Percentiles rank a stretch among this genome's conserved stretches.
Conservation (phyloP, 92 coral and sea anemone species). For the Bergia sp. region DNA sequence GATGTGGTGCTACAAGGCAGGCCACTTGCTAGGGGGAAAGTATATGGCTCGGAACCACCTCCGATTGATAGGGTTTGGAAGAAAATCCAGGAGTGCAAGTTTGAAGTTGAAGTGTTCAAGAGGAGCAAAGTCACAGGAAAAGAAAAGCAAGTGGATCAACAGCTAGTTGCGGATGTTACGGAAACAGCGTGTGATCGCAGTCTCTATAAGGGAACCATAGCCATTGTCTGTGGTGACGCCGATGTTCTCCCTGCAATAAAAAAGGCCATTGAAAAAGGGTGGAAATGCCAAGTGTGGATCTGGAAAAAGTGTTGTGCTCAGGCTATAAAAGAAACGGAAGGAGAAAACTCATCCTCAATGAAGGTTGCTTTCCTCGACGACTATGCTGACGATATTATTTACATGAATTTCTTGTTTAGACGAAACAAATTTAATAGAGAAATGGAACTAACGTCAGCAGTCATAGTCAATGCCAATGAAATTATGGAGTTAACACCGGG, state of each 20-base stretch:
- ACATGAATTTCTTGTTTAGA: constrained; percentile 21
- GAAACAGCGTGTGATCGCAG: constrained; percentile 29
- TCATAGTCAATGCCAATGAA: constrained; percentile 22
- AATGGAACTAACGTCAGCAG: constrained; percentile 15
- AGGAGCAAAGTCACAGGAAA: constrained; percentile 22
- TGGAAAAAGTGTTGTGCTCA: constrained; percentile 41
- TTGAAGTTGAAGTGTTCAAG: constrained; percentile 8
- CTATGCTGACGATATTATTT: not conserved
- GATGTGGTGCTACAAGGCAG: constrained; percentile 45
- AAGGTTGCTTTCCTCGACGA: not conserved
- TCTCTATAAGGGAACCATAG: constrained; percentile 42
- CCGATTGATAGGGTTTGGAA: constrained; percentile 36
- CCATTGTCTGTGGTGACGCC: constrained; percentile 54
- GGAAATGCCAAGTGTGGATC: constrained; percentile 55
- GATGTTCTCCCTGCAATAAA: constrained; percentile 26
- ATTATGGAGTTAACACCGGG: no score
- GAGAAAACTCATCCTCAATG: not conserved
- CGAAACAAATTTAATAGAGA: not conserved
- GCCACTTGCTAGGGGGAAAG: constrained; percentile 24
- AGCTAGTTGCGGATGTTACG: constrained; percentile 50
- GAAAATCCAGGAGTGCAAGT: constrained; percentile 13
- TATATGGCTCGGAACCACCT: constrained; percentile 56
- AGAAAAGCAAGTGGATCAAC: constrained; percentile 28
- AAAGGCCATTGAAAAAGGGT: no score
- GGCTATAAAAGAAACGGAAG: not conserved